Percentiles rank a stretch among this genome's conserved stretches.
Conservation (phyloP, 2,797 vertebrate genomes). For the Amniataba percoides region DNA sequence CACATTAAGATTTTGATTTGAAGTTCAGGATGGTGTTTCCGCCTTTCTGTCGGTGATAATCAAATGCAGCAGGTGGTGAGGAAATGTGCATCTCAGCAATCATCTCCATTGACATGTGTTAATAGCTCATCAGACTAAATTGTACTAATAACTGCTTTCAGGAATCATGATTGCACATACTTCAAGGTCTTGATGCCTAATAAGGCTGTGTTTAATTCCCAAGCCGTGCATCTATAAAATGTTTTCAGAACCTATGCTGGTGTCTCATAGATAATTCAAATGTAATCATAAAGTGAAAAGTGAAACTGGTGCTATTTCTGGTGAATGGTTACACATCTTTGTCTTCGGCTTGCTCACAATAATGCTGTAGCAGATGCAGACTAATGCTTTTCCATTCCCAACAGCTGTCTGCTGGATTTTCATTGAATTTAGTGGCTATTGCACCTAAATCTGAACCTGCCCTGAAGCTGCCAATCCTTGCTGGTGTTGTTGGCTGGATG, state of each 20-base stretch:
- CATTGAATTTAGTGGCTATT: conserved; percentile 29
- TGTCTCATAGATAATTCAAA: conserved; percentile 47
- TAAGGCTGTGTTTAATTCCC: conserved; percentile 66
- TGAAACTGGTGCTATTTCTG: conserved; percentile 33
- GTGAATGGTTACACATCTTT: conserved; percentile 25
- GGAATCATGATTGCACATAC: conserved; percentile 83
- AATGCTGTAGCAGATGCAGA: conserved; percentile 37
- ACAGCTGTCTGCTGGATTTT: conserved; percentile 48
- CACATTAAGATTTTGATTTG: conserved; percentile 64
- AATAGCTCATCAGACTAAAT: conserved; percentile 90
- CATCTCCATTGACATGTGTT: conserved; percentile 86
- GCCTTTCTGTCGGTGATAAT: conserved; percentile 80
- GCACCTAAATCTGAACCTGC: conserved; percentile 56
- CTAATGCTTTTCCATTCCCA: conserved; percentile 32
- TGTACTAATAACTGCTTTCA: conserved; percentile 87
- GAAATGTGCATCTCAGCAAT: conserved; percentile 85
- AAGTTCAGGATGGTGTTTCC: conserved; percentile 72
- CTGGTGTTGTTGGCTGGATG: conserved; percentile 61
- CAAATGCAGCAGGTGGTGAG: conserved; percentile 86
- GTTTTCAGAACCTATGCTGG: conserved; percentile 49
- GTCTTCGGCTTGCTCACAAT: conserved; percentile 26
- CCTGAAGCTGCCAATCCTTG: conserved; percentile 53
- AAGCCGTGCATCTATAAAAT: conserved; percentile 54
- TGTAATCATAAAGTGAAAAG: conserved; percentile 43
- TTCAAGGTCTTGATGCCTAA: conserved; percentile 67